Percentiles rank a stretch among this genome's conserved stretches.
phyloP scores from a whole-genome alignment of 2,888 invertebrate genomes.

The Molorchus minor region DNA sequence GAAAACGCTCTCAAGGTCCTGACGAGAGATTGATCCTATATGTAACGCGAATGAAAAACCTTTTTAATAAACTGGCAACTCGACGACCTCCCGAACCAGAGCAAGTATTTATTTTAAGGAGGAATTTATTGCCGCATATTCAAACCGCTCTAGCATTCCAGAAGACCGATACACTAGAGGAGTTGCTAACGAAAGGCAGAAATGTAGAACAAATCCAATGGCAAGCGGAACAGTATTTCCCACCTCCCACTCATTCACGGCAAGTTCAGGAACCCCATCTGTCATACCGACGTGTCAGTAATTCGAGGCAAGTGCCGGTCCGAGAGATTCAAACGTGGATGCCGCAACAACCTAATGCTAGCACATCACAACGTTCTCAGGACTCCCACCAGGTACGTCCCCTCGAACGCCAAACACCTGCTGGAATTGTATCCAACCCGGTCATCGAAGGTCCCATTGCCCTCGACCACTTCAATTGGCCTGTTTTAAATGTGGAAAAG shows the following conservation, averaged over 20 bases:
- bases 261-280: background rate
- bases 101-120: too few species aligned
- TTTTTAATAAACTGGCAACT: constrained; percentile 7
- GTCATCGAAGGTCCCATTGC: background rate
- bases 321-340: too few species aligned
- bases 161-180: background rate
- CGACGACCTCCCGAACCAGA: background rate
- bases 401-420: too few species aligned
- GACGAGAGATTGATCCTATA: constrained; percentile 4
- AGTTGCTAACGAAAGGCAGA: background rate
- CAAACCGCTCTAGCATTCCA: background rate
- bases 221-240: background rate
- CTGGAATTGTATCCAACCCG: constrained; percentile 1
- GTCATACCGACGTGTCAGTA: background rate
- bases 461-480: background rate
- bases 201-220: background rate
- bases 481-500: background rate
- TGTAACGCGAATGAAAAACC: constrained; percentile 2
- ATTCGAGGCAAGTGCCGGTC: too few species aligned
- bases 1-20: constrained; percentile 5
- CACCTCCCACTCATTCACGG: background rate
- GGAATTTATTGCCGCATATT: too few species aligned
- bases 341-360: too few species aligned
- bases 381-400: too few species aligned
- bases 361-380: too few species aligned